These are phyloP conservation scores for Aspidiotus destructor DNA, from an alignment of 2,888 invertebrate genomes.

Conservation along the genomic window DNA sequence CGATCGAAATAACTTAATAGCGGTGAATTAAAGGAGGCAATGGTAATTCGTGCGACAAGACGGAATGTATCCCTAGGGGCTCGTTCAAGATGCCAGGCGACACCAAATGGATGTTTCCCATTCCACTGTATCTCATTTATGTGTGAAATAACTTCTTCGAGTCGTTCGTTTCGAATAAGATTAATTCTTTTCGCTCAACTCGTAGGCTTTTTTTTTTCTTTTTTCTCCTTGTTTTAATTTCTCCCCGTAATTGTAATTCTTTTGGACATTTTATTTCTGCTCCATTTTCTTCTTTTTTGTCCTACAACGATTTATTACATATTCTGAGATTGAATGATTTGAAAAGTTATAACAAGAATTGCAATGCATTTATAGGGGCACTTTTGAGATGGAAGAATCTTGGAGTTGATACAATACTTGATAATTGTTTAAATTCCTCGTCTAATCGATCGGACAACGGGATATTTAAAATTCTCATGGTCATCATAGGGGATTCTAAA, in stretches of 20 bases:
- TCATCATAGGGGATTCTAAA: no score
- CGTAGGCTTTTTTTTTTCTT: background rate
- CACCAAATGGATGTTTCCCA: slow-evolving; percentile 17
- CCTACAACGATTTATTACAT: no score
- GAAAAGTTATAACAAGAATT: no score
- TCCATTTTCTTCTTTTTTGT: slow-evolving; percentile 9
- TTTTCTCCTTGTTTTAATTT: slow-evolving; percentile 6
- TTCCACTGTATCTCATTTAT: slow-evolving; percentile 9
- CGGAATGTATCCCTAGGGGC: slow-evolving; percentile 29
- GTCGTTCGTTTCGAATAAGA: slow-evolving; percentile 7
- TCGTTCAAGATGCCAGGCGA: slow-evolving; percentile 29
- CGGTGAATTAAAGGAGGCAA: slow-evolving; percentile 28
- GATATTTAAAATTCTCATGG: no score
- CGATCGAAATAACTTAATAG: slow-evolving; percentile 32
- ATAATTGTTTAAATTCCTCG: no score
- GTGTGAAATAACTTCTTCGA: background rate
- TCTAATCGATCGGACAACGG: no score
- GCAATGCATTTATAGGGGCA: no score
- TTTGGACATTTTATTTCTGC: background rate
- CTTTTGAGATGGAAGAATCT: no score
- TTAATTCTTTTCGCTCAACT: slow-evolving; percentile 14
- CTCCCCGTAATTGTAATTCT: slow-evolving; percentile 2
- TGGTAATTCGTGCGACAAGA: slow-evolving; percentile 30
- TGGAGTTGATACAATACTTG: no score
- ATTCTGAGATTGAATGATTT: no score